Percentiles rank a stretch among this genome's conserved stretches.
Conservation (phyloP, 92 coral and sea anemone species). For the Porites cylindrica region DNA sequence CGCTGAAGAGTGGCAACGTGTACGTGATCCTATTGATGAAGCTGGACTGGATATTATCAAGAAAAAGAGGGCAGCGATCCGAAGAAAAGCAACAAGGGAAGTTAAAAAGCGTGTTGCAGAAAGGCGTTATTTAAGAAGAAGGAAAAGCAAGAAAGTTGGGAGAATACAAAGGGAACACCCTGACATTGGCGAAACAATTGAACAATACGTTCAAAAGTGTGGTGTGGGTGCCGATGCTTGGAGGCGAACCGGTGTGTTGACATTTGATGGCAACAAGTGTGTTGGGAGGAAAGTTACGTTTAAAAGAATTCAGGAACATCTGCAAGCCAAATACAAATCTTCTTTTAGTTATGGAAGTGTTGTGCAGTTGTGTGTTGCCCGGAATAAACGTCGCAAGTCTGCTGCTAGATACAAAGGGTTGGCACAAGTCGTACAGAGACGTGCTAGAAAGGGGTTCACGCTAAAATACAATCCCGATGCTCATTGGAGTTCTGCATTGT, state of each 20-base stretch:
- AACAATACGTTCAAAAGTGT: slow-evolving; percentile 42
- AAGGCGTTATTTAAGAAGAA: slow-evolving; percentile 49
- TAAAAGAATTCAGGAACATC: slow-evolving; percentile 49
- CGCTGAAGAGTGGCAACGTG: slow-evolving; percentile 18
- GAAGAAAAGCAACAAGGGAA: slow-evolving; percentile 13
- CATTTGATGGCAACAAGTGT: slow-evolving; percentile 56
- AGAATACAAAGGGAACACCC: slow-evolving; percentile 33
- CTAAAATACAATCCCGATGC: no score
- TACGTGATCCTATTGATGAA: slow-evolving; percentile 54
- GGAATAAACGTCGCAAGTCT: background rate
- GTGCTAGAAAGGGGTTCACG: no score
- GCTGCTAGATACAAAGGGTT: background rate
- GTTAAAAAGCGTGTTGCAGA: slow-evolving; percentile 45
- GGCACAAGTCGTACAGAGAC: background rate
- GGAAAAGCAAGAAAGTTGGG: slow-evolving; percentile 46
- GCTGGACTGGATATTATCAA: slow-evolving; percentile 51
- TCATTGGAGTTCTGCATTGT: no score
- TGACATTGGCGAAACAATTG: slow-evolving; percentile 52
- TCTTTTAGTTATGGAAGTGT: slow-evolving; percentile 65
- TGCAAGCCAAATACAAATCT: slow-evolving; percentile 52
- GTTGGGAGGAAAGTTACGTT: background rate
- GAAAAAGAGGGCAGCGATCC: slow-evolving; percentile 51
- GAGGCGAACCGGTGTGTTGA: slow-evolving; percentile 58
- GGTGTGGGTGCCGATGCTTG: slow-evolving; percentile 67
- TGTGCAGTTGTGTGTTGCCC: slow-evolving; percentile 65